Percentiles rank a stretch among this genome's conserved stretches.
phyloP scores from a whole-genome alignment of 2,888 invertebrate species.

The Pedicia rivosa region DNA sequence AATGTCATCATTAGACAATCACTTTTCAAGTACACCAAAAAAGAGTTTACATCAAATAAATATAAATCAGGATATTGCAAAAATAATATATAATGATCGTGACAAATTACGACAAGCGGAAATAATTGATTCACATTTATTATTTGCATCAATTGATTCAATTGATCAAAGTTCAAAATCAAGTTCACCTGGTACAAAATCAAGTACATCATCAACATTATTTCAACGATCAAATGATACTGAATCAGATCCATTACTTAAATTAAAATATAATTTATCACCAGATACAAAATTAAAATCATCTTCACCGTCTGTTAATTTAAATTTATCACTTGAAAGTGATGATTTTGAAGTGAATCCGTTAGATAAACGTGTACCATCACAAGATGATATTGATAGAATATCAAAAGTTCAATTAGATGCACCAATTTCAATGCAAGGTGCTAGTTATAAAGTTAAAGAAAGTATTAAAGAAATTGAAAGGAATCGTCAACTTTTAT shows the following conservation, averaged over 20 bases:
- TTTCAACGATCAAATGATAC: slow-evolving; percentile 1
- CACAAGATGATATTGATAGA: slow-evolving; percentile 74
- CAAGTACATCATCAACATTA: background rate
- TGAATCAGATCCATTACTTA: slow-evolving; percentile 15
- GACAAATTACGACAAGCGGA: slow-evolving; percentile 1
- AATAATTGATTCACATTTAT: background rate
- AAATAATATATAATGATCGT: background rate
- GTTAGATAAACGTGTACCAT: slow-evolving; percentile 38
- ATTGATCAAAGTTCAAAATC: background rate
- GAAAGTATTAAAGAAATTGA: slow-evolving; percentile 84
- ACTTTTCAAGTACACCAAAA: slow-evolving; percentile 22
- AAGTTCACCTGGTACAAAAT: background rate
- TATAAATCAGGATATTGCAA: slow-evolving; percentile 1
- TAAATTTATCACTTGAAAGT: slow-evolving; percentile 28
- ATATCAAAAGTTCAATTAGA: slow-evolving; percentile 78
- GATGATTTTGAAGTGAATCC: slow-evolving; percentile 31
- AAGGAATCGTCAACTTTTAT: slow-evolving; percentile 66
- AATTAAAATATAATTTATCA: slow-evolving; percentile 15
- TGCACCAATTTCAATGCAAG: slow-evolving; percentile 57
- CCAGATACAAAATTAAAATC: background rate
- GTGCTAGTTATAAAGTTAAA: slow-evolving; percentile 58
- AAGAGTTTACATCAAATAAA: slow-evolving; percentile 11
- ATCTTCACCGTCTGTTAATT: slow-evolving; percentile 13
- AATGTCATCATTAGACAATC: slow-evolving; percentile 12
- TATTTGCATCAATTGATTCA: slow-evolving; percentile 2